Percentiles rank a stretch among this genome's conserved stretches.
These are phyloP conservation scores for Pogonocherus hispidulus DNA, from an alignment of 2,888 invertebrate genomes.

Conservation along the genomic window DNA sequence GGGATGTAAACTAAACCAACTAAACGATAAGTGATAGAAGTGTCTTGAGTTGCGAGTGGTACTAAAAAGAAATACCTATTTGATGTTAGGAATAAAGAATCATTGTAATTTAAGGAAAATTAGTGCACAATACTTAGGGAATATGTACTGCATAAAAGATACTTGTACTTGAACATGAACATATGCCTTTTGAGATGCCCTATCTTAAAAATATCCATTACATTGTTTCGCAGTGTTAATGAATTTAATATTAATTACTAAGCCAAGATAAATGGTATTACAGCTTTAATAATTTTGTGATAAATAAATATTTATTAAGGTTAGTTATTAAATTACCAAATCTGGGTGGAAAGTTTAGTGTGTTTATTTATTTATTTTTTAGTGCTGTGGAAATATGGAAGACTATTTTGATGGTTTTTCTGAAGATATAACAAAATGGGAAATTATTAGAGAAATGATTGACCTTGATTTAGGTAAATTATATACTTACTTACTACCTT, in stretches of 20 bases:
- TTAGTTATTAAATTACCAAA: conserved; percentile 30
- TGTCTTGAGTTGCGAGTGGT: conserved; percentile 25
- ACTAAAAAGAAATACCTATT: conserved; percentile 17
- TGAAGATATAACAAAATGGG: conserved; percentile 50
- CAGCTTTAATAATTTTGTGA: conserved; percentile 42
- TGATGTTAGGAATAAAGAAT: conserved; percentile 14
- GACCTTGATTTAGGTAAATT: conserved; percentile 48
- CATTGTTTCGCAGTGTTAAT: conserved; percentile 19
- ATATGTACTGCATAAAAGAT: conserved; percentile 9
- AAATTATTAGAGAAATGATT: conserved; percentile 44
- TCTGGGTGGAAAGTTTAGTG: conserved; percentile 25
- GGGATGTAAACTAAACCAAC: conserved; percentile 24
- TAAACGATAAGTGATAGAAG: conserved; percentile 28
- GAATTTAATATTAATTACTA: conserved; percentile 9
- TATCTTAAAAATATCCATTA: conserved; percentile 23
- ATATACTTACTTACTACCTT: background rate
- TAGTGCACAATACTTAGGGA: conserved; percentile 14
- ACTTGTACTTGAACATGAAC: no score
- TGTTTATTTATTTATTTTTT: conserved; percentile 27
- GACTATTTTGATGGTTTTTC: conserved; percentile 48
- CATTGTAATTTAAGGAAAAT: conserved; percentile 2
- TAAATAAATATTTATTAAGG: conserved; percentile 36
- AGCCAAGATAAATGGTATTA: conserved; percentile 28
- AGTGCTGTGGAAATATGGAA: conserved; percentile 41
- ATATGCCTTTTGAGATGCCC: conserved; percentile 36